phyloP scores from a whole-genome alignment of 1,140 invertebrate species.

The Drosophila ficusphila region DNA sequence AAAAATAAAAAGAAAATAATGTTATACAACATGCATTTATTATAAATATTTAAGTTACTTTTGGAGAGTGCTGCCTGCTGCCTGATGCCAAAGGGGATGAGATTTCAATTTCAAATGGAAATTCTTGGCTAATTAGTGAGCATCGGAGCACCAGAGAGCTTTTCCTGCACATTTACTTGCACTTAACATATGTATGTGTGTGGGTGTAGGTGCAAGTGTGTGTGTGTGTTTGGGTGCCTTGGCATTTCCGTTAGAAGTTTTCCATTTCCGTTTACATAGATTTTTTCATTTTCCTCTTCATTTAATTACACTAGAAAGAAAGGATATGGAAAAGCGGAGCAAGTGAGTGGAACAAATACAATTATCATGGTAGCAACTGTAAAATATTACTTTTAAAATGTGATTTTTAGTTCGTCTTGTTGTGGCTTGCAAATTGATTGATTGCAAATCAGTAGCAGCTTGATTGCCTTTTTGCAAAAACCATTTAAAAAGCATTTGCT shows the following conservation, averaged over 20 bases:
- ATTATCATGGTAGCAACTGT: neutral
- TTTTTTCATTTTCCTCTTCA: slow-evolving; percentile 34
- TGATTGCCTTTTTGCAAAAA: no score
- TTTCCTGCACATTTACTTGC: slow-evolving; percentile 49
- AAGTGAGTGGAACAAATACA: neutral
- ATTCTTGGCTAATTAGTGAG: slow-evolving; percentile 53
- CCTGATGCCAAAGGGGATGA: neutral
- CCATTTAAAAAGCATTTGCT: no score
- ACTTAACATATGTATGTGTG: slow-evolving; percentile 39
- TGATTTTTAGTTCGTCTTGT: no score
- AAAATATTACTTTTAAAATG: slow-evolving; percentile 1
- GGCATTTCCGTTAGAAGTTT: slow-evolving; percentile 57
- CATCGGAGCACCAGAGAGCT: neutral
- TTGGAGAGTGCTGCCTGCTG: neutral
- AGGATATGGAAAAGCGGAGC: neutral
- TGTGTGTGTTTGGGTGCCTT: slow-evolving; percentile 13
- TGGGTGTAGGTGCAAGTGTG: no score
- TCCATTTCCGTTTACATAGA: slow-evolving; percentile 56
- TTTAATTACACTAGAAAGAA: slow-evolving; percentile 50
- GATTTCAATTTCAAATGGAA: slow-evolving; percentile 50
- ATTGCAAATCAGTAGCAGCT: no score
- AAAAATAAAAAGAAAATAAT: slow-evolving; percentile 36
- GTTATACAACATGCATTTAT: slow-evolving; percentile 46
- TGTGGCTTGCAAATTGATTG: no score
- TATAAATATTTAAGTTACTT: slow-evolving; percentile 59